phyloP scores from a whole-genome alignment of 2,113 vertebrate species.

The Bos taurus region DNA sequence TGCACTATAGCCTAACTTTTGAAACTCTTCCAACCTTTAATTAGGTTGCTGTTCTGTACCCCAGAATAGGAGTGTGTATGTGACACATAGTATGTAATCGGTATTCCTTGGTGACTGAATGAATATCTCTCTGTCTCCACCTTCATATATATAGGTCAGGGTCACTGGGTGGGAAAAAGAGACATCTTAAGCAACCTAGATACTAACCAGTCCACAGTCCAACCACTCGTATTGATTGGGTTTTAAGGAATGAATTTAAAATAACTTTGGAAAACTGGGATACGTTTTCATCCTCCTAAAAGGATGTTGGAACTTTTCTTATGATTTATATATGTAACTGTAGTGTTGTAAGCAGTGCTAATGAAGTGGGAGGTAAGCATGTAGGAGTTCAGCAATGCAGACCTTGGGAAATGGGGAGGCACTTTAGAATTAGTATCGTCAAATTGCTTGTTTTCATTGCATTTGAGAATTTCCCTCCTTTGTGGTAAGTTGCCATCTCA shows the following conservation, averaged over 20 bases:
- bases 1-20: slow-evolving; percentile 5
- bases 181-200: neutral
- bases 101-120: neutral
- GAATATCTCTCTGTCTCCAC: neutral
- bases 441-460: slow-evolving; percentile 15
- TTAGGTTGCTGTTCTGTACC: neutral
- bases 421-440: slow-evolving; percentile 5
- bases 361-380: slow-evolving; percentile 12
- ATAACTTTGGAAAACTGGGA: neutral
- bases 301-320: slow-evolving; percentile 10
- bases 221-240: neutral
- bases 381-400: neutral
- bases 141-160: neutral
- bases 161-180: neutral
- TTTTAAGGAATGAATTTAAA: slow-evolving; percentile 18
- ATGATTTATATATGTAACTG: slow-evolving; percentile 12
- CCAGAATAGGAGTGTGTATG: neutral
- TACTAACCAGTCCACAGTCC: neutral
- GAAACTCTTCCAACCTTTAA: neutral
- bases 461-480: slow-evolving; percentile 30
- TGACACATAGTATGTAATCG: neutral
- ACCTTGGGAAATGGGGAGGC: neutral
- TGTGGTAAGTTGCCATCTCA: neutral
- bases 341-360: slow-evolving; percentile 11
- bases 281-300: neutral